Evolutionary conservation across 2,888 invertebrate genomes (phyloP).

Genomic region (Boloria selene): DNA sequence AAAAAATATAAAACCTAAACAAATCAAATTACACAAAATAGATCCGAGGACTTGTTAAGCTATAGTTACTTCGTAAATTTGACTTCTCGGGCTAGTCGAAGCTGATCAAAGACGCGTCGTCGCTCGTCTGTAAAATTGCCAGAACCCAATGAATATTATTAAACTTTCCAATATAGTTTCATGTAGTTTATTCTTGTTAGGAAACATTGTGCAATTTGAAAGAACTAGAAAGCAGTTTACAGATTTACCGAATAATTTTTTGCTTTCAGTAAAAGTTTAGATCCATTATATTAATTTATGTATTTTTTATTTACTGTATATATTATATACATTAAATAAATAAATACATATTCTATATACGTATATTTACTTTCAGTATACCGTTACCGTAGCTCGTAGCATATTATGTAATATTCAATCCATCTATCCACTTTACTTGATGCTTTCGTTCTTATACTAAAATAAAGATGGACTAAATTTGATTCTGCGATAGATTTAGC

Average conservation of each 20-base stretch:
- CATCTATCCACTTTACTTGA: background rate
- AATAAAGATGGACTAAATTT: too few species aligned
- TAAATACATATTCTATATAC: too few species aligned
- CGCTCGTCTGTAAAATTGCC: slow-evolving; percentile 79
- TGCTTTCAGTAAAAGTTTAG: background rate
- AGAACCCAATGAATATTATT: slow-evolving; percentile 82
- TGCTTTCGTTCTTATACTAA: background rate
- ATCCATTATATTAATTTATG: too few species aligned
- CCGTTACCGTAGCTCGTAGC: background rate
- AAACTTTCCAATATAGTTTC: slow-evolving; percentile 77
- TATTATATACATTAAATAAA: too few species aligned
- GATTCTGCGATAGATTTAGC: too few species aligned
- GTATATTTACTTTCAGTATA: background rate
- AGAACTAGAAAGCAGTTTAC: slow-evolving; percentile 13
- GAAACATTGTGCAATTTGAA: slow-evolving; percentile 52
- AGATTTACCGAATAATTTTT: background rate
- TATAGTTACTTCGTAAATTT: slow-evolving; percentile 64
- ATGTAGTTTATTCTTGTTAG: slow-evolving; percentile 69
- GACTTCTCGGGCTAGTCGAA: slow-evolving; percentile 63
- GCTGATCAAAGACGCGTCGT: slow-evolving; percentile 79
- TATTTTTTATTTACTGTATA: background rate
- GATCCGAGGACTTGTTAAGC: slow-evolving; percentile 51
- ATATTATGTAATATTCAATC: background rate
- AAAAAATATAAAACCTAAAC: slow-evolving; percentile 22
- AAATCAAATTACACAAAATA: slow-evolving; percentile 45